Base-by-base conservation (phyloP, 2,797 vertebrate species). In the Mycteria americana region DNA sequence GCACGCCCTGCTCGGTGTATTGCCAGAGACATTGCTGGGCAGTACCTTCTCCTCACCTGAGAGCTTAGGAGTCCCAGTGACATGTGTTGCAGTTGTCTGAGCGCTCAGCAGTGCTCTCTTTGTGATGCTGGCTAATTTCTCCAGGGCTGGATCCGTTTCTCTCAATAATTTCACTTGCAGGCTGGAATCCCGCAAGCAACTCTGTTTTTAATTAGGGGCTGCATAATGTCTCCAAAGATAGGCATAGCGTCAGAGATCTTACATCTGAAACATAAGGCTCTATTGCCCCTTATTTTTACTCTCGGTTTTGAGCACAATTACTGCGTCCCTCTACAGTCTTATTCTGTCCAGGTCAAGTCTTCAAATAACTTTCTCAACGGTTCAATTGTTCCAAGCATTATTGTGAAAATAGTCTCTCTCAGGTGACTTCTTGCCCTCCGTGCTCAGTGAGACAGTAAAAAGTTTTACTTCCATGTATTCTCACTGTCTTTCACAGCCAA, bases 111-210 rank as follows among this genome's bases (percentile, higher is more conserved):
- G 46, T 60, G 67, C 86, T 70, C 73, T 94, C 69, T 88, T 69
- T 65, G 60, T 79, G 92, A 56, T 65, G 67, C 74, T 81, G 74
- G 59, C 62, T 94, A 73, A 89, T 88, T 88, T 97, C 89, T 95
- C 87, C n/a, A 78, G 79, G 78, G 87, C 37, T 62, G 24, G 27
- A 89, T 93, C 13, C 0, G 2, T 75, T 91, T 88, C 92, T 96
- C 43, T 85, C 81, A 76, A 22, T 86, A 92, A 95, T 79, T 94
- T 87, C 51, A 21, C 18, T 86, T 87, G 75, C 75, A 82, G 18
- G 10, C 87, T 70, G 50, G 27, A 93, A 80, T 91, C 69, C 62
- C 4, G 6, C 30, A 78, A 59, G 50, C 30, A 85, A 30, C 62
- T 31, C 68, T 57, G 13, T 48, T 93, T 96, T 81, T 95, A 96